Evolutionary conservation across 1,140 invertebrate genomes (phyloP).

Genomic region (Drosophila orena): DNA sequence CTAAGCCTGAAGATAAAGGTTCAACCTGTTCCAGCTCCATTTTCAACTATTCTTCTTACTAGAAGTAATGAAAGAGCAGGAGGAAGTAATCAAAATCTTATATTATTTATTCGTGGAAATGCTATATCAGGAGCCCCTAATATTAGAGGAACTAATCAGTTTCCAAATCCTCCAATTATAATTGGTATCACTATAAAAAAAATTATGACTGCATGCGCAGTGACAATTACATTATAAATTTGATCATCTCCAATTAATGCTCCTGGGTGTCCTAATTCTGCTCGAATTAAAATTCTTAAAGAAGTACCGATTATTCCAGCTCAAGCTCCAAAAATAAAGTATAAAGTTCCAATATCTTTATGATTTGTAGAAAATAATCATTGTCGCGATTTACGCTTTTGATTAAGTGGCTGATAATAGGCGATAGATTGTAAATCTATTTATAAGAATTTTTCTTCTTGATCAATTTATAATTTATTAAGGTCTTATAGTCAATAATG

Average conservation of each 20-base stretch:
- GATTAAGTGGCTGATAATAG: too few species aligned
- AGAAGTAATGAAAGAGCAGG: constrained; percentile 88
- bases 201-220: constrained; percentile 91
- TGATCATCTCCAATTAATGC: constrained; percentile 88
- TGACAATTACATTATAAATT: too few species aligned
- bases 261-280: constrained; percentile 88
- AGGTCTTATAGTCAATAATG: too few species aligned
- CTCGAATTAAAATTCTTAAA: constrained; percentile 88
- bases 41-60: constrained; percentile 87
- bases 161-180: constrained; percentile 92
- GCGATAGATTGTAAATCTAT: too few species aligned
- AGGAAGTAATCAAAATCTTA: constrained; percentile 90
- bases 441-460: too few species aligned
- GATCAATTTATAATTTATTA: too few species aligned
- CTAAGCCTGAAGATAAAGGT: background rate
- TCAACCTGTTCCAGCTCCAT: constrained; percentile 84
- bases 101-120: constrained; percentile 91
- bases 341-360: too few species aligned
- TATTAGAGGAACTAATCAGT: constrained; percentile 90
- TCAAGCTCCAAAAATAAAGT: too few species aligned
- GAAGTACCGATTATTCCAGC: constrained; percentile 88
- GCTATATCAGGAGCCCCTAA: constrained; percentile 90
- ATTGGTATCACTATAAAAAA: constrained; percentile 92
- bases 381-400: too few species aligned
- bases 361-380: too few species aligned